phyloP scores from a whole-genome alignment of 2,113 vertebrate genomes.

The Hylia prasina region DNA sequence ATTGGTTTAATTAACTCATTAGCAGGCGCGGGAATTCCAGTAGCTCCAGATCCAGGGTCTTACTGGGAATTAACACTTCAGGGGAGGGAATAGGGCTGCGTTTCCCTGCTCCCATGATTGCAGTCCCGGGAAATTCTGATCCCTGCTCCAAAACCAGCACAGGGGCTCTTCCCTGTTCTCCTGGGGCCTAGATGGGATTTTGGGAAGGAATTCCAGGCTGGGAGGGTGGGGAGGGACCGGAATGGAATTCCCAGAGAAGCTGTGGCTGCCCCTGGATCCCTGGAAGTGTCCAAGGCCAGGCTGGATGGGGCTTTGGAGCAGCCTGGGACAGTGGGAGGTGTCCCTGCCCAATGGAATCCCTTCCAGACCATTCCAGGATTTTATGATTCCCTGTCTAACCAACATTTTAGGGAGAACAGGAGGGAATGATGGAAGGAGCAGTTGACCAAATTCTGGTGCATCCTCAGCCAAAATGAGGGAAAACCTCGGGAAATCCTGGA shows the following conservation, averaged over 20 bases:
- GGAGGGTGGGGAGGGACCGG: rapidly evolving
- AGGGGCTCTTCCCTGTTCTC: neutral
- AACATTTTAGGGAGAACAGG: neutral
- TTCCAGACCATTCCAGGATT: neutral
- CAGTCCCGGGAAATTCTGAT: neutral
- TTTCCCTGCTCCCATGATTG: neutral
- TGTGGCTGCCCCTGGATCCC: neutral
- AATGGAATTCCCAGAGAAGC: neutral
- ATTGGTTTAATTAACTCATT: neutral
- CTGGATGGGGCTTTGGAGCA: neutral
- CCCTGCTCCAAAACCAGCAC: neutral
- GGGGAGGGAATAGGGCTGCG: neutral
- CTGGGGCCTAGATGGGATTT: neutral
- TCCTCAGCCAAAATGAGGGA: neutral
- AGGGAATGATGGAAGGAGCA: neutral
- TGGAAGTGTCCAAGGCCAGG: neutral
- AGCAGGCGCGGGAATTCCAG: neutral
- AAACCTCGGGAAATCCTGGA: neutral
- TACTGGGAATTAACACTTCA: neutral
- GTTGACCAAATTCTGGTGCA: neutral
- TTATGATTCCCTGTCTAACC: neutral
- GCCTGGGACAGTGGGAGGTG: rapidly evolving
- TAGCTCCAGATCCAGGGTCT: neutral
- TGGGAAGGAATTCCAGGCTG: neutral
- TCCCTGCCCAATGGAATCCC: neutral